Evolutionary conservation across 92 coral and sea anemone genomes (phyloP).

Genomic region (Porites lobata): DNA sequence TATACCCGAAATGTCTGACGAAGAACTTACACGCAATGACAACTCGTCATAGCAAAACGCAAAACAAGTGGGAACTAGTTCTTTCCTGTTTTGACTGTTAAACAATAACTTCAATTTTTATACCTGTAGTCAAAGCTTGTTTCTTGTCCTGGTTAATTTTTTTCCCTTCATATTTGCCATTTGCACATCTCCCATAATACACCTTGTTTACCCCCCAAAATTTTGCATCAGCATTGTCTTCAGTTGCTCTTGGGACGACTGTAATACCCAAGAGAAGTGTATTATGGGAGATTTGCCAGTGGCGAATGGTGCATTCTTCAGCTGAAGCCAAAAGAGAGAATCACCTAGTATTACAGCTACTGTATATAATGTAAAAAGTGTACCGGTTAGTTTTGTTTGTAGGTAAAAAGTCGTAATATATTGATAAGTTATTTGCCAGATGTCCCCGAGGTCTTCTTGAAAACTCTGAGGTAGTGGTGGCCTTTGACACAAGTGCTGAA

Average conservation of each 20-base stretch:
- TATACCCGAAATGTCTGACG: neutral
- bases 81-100: neutral
- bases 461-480: neutral
- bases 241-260: too few species aligned
- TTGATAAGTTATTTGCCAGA: conserved; percentile 7
- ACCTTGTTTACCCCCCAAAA: too few species aligned
- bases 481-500: neutral
- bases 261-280: too few species aligned
- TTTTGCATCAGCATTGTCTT: too few species aligned
- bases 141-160: neutral
- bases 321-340: neutral
- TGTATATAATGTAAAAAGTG: conserved; percentile 30
- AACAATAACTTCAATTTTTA: too few species aligned
- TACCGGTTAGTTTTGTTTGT: neutral
- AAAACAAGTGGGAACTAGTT: neutral
- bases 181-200: too few species aligned
- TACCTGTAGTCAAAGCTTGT: neutral
- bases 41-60: neutral
- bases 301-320: neutral
- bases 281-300: too few species aligned
- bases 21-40: too few species aligned
- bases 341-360: neutral
- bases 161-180: too few species aligned
- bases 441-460: neutral
- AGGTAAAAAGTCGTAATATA: neutral